phyloP scores from a whole-genome alignment of 2,113 vertebrate genomes.

The Gopherus flavomarginatus region DNA sequence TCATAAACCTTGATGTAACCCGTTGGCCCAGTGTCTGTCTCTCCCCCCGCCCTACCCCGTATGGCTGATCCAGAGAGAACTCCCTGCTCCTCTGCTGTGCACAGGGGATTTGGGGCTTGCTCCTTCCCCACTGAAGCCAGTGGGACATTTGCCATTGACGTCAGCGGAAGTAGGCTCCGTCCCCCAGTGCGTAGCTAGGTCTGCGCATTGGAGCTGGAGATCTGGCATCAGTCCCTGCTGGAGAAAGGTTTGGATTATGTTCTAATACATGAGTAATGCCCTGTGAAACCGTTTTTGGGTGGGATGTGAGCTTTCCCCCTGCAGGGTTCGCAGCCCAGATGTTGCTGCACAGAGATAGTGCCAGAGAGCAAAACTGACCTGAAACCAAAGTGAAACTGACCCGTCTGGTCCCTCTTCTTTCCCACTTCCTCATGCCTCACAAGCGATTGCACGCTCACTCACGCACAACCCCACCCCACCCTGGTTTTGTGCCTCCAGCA shows the following conservation, averaged over 20 bases:
- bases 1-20: neutral
- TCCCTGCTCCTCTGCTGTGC: neutral
- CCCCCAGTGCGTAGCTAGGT: neutral
- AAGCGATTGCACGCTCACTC: neutral
- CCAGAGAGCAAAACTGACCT: no score
- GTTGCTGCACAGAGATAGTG: neutral
- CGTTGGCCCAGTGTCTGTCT: neutral
- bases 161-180: neutral
- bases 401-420: neutral
- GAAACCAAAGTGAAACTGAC: neutral
- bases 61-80: neutral
- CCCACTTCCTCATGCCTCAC: neutral
- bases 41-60: neutral
- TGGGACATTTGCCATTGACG: neutral
- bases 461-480: neutral
- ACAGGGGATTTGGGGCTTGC: neutral
- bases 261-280: neutral
- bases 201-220: neutral
- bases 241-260: neutral
- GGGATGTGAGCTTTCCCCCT: neutral
- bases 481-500: slow-evolving; percentile 73
- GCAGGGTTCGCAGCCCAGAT: neutral
- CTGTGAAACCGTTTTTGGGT: neutral
- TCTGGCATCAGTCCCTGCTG: neutral
- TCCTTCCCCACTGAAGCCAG: neutral